phyloP scores from a whole-genome alignment of 2,888 invertebrate species.

The Hymenopus coronatus region DNA sequence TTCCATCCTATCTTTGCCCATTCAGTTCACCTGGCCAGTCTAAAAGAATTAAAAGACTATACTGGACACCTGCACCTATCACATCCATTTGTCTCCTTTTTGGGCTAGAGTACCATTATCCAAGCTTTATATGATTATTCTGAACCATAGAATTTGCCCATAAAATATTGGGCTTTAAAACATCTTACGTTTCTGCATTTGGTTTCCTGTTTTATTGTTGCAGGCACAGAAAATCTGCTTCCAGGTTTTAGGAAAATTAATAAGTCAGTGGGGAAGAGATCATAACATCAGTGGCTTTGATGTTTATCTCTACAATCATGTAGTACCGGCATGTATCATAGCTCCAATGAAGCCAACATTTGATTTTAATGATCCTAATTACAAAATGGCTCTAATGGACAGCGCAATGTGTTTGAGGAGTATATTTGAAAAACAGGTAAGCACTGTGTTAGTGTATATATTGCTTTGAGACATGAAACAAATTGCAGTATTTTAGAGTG shows the following conservation, averaged over 20 bases:
- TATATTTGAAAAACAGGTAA: conserved; percentile 38
- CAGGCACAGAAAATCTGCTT: conserved; percentile 51
- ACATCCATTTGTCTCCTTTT: no score
- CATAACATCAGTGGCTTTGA: conserved; percentile 47
- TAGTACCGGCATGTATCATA: conserved; percentile 53
- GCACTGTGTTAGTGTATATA: neutral
- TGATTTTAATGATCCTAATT: conserved; percentile 53
- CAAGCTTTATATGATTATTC: neutral
- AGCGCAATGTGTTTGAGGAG: conserved; percentile 42
- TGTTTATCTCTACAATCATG: conserved; percentile 51
- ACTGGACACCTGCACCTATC: no score
- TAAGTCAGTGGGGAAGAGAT: conserved; percentile 50
- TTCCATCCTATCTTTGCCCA: no score
- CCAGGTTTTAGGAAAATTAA: conserved; percentile 48
- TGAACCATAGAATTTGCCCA: neutral
- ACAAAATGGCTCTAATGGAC: conserved; percentile 45
- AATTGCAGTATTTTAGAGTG: neutral
- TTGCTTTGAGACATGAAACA: neutral
- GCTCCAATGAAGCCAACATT: conserved; percentile 52
- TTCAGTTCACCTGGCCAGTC: no score
- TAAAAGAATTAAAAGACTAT: no score
- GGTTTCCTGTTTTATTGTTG: conserved; percentile 24
- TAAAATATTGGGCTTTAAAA: no score
- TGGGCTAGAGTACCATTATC: no score
- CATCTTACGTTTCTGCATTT: neutral